Conservation (phyloP, 2,797 vertebrate genomes). For the Poecilia velifera region DNA sequence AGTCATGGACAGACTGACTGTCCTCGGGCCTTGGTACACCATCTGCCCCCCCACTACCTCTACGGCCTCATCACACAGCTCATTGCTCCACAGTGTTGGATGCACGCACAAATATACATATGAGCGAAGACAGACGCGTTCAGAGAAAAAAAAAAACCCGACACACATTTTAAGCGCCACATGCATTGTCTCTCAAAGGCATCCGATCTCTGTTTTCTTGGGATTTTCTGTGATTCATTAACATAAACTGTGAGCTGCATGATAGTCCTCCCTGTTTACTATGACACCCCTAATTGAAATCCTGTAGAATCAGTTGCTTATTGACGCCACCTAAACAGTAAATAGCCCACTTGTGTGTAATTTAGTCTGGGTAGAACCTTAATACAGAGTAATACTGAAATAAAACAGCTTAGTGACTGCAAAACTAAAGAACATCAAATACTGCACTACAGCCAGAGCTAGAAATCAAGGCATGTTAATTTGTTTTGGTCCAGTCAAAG, state of each 20-base stretch:
- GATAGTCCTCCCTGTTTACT: background rate
- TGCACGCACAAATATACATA: constrained; percentile 33
- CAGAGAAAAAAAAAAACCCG: constrained; percentile 6
- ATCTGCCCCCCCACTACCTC: constrained; percentile 69
- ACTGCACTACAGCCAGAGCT: background rate
- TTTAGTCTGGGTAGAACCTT: background rate
- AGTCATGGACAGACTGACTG: constrained; percentile 70
- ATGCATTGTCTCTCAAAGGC: background rate
- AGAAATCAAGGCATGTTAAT: background rate
- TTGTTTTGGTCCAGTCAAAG: background rate
- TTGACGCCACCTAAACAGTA: background rate
- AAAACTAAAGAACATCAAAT: background rate
- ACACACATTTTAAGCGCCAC: background rate
- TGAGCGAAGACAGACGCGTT: constrained; percentile 32
- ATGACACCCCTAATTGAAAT: background rate
- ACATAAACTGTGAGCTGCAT: background rate
- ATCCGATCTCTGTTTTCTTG: background rate
- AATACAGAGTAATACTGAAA: background rate
- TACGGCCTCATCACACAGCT: constrained; percentile 64
- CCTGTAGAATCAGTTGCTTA: background rate
- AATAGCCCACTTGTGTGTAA: background rate
- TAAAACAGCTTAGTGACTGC: background rate
- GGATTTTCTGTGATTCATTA: background rate
- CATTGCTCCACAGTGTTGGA: constrained; percentile 44
- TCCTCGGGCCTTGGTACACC: constrained; percentile 69